Conservation (phyloP, 2,888 invertebrate genomes). For the Leptothorax acervorum region DNA sequence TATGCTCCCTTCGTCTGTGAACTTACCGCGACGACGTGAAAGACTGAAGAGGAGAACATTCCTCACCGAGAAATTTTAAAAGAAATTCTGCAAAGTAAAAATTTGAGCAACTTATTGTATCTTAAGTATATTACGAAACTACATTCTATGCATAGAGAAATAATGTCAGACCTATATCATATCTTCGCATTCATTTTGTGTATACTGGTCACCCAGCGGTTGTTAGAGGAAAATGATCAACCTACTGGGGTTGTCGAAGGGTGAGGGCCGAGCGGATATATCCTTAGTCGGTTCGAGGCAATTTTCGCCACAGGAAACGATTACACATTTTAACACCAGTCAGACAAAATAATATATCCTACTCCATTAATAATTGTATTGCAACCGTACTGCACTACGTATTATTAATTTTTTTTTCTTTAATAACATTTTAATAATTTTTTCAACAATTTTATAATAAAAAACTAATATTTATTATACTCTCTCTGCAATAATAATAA, state of each 20-base stretch:
- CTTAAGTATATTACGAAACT: not conserved
- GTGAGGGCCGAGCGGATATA: constrained; percentile 53
- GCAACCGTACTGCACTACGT: not conserved
- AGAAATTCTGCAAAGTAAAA: not conserved
- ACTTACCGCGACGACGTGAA: not conserved
- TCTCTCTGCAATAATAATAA: not conserved
- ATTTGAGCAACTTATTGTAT: not conserved
- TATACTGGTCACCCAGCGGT: constrained; percentile 28
- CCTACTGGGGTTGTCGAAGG: constrained; percentile 54
- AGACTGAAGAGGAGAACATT: constrained; percentile 14
- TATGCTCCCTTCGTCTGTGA: constrained; percentile 33
- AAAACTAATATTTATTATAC: not conserved
- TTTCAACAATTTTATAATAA: not conserved
- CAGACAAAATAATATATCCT: constrained; percentile 51
- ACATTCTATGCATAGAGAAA: not conserved
- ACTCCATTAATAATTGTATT: constrained; percentile 21
- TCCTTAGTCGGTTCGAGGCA: constrained; percentile 63
- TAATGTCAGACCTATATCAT: not conserved
- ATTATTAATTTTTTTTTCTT: not conserved
- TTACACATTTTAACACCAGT: constrained; percentile 63
- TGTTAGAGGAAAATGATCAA: constrained; percentile 52
- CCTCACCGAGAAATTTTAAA: not conserved
- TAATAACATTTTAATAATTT: not conserved
- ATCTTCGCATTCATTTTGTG: not conserved
- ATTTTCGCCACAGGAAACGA: constrained; percentile 69